These are phyloP conservation scores for Mesochorus sp. DNA, from an alignment of 2,888 invertebrate species.

Conservation along the genomic window DNA sequence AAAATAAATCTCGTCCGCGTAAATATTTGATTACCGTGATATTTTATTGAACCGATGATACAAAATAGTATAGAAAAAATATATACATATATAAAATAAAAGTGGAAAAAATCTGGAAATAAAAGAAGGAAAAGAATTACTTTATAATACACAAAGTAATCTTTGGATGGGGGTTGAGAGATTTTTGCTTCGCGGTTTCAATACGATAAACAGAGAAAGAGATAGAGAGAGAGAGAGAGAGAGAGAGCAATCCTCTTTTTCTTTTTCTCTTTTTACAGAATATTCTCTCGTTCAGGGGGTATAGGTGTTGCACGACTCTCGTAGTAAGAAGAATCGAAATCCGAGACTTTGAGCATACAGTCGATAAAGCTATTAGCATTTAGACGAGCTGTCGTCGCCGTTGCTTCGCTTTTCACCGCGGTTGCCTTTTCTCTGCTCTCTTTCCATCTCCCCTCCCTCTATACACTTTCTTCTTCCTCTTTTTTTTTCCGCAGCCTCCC, in stretches of 20 bases:
- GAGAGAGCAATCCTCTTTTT: background rate
- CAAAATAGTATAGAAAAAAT: too few species aligned
- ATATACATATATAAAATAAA: too few species aligned
- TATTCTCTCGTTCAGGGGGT: slow-evolving; percentile 30
- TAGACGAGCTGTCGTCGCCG: slow-evolving; percentile 81
- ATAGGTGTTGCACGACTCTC: slow-evolving; percentile 38
- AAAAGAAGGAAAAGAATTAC: slow-evolving; percentile 21
- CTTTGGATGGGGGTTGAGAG: slow-evolving; percentile 1
- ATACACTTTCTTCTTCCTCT: slow-evolving; percentile 38
- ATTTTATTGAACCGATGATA: slow-evolving; percentile 16
- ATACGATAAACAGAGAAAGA: slow-evolving; percentile 5
- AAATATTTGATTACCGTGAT: slow-evolving; percentile 12
- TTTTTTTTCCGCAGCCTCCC: too few species aligned
- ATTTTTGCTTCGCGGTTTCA: slow-evolving; percentile 15
- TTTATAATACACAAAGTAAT: slow-evolving; percentile 42
- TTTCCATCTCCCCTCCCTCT: slow-evolving; percentile 44
- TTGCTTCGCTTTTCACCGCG: slow-evolving; percentile 57
- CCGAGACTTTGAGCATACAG: slow-evolving; percentile 77
- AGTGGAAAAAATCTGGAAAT: slow-evolving; percentile 10
- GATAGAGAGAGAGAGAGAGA: background rate
- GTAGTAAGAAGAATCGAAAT: slow-evolving; percentile 74
- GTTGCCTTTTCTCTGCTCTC: slow-evolving; percentile 47
- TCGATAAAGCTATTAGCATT: slow-evolving; percentile 82
- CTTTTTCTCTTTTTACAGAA: background rate
- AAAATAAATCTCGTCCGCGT: background rate